A percentile compares a stretch with the other conserved stretches of the same genome.
phyloP scores from a whole-genome alignment of 2,888 invertebrate species.

The Tromatobia lineatoria region DNA sequence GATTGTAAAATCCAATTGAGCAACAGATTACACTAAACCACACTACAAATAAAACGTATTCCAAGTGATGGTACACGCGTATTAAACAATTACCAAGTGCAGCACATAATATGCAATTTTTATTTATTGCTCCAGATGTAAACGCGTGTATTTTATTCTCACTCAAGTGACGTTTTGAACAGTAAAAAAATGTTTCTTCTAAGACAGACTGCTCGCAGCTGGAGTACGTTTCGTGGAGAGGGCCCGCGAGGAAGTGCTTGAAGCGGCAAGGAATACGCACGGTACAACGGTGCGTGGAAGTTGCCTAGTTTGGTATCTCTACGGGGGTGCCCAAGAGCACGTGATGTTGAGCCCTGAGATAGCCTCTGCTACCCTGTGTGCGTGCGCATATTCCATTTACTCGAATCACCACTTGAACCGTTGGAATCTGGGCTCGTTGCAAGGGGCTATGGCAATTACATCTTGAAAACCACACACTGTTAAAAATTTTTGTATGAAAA shows the following conservation, averaged over 20 bases:
- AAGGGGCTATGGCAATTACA: not conserved
- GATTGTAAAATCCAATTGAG: conserved; percentile 21
- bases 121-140: not conserved
- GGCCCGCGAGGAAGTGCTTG: conserved; percentile 58
- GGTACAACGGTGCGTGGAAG: conserved; percentile 74
- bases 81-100: too few species aligned
- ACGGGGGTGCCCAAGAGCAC: conserved; percentile 51
- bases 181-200: not conserved
- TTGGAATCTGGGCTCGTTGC: not conserved
- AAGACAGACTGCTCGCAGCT: not conserved
- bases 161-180: conserved; percentile 13
- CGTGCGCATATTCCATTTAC: conserved; percentile 68
- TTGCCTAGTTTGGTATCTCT: conserved; percentile 74
- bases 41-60: not conserved
- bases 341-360: conserved; percentile 61
- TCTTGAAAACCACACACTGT: too few species aligned
- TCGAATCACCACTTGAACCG: not conserved
- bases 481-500: too few species aligned
- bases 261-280: conserved; percentile 71
- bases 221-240: conserved; percentile 44
- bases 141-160: conserved; percentile 6
- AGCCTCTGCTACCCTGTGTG: conserved; percentile 60
- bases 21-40: conserved; percentile 23
- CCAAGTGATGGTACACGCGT: not conserved
- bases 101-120: not conserved